Conservation (phyloP, 2,888 invertebrate species). For the Drosophila nigritarsus region DNA sequence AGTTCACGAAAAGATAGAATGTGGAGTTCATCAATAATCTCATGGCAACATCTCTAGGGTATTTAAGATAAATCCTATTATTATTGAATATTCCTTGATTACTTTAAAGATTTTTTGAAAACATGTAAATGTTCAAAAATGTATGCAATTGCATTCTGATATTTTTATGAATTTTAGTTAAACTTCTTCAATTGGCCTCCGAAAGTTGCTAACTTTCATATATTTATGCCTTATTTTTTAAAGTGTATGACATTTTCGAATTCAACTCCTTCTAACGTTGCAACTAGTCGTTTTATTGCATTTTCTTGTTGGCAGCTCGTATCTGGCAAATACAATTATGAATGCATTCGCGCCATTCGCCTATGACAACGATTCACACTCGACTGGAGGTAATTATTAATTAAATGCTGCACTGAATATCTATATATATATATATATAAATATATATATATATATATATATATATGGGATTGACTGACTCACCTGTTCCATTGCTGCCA, state of each 20-base stretch:
- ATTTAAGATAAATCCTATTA: neutral
- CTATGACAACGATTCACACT: slow-evolving; percentile 65
- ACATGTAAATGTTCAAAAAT: neutral
- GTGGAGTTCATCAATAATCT: neutral
- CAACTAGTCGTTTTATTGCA: slow-evolving; percentile 1
- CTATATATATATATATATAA: neutral
- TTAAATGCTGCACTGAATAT: slow-evolving; percentile 49
- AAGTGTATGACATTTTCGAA: slow-evolving; percentile 10
- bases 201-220: neutral
- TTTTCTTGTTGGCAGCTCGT: slow-evolving; percentile 17
- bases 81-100: neutral
- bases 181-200: neutral
- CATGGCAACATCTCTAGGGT: neutral
- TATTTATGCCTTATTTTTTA: neutral
- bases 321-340: slow-evolving; percentile 37
- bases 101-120: neutral
- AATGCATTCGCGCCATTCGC: slow-evolving; percentile 35
- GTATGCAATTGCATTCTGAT: neutral
- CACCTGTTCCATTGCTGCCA: slow-evolving; percentile 88
- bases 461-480: slow-evolving; percentile 61
- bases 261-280: neutral
- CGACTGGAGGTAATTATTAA: slow-evolving; percentile 63
- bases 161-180: neutral
- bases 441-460: too few relatives aligned
- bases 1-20: neutral